Base-by-base conservation (phyloP, 1,140 invertebrate genomes). In the Pogonus chalceus region DNA sequence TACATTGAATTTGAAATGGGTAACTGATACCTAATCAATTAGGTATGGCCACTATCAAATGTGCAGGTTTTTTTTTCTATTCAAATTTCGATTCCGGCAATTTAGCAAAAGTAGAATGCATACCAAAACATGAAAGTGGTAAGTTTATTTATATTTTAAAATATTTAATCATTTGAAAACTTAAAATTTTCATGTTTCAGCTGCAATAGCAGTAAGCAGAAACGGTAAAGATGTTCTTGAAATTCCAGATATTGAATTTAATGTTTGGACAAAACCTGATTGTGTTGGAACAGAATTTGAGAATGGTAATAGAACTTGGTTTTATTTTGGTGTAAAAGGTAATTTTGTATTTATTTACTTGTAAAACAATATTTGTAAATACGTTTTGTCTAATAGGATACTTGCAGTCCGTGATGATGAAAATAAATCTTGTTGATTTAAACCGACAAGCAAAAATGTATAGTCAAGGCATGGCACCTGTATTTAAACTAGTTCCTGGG, bases 221-320 rank as follows among this genome's bases (percentile, higher is more conserved):
- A 23, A 55, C 57, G 58, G 21, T 66, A 69, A 68, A 58, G 16
- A 52, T 53, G 50, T 51, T 43, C 70, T 62, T 24, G 76, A 79
- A 35, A 63, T 66, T 39, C 74, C 76, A 21, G 84, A 90, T 63
- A 82, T 82, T 74, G 90, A 93, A 69, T 92, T 91, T 66, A 90
- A 93, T 72, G 68, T 94, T 20, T 95, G 91, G 91, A 94, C 91
- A 1, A 82, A 82, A 58, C 88, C 88, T 1, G 92, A 95, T 69
- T 92, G 90, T 75, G 80, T 79, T 56, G 90, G 87, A 23, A 92
- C 90, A 10, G 82, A 87, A 63, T 93, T 82, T 79, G 88, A 93
- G 71, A 95, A 93, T 76, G 84, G 82, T 20, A 93, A 93, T 66
- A 79, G 90, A 56, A 92, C 91, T 1, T 96, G 92, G 92, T 96